These are phyloP conservation scores for Buphagus erythrorhynchus DNA, from an alignment of 2,797 vertebrate genomes.

Conservation along the genomic window DNA sequence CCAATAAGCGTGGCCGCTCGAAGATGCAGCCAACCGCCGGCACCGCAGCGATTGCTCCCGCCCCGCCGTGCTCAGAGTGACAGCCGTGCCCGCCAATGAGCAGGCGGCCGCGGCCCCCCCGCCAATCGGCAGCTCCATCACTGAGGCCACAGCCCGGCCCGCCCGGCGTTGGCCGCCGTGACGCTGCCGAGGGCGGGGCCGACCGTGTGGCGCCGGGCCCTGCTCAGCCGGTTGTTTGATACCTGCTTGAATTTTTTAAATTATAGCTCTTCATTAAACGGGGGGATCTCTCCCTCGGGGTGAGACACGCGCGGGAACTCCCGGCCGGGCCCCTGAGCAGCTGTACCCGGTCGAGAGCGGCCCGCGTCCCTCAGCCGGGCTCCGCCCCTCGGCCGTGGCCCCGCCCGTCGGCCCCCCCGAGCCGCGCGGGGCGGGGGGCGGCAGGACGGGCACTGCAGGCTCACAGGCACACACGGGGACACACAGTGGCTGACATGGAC, in stretches of 20 bases:
- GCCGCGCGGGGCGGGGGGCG: neutral
- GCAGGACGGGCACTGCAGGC: accelerated
- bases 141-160: neutral
- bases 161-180: neutral
- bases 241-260: accelerated
- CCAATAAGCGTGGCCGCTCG: accelerated
- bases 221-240: accelerated
- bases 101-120: neutral
- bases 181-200: too few species aligned
- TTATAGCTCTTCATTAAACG: neutral
- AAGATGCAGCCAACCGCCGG: neutral
- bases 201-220: accelerated
- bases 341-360: too few species aligned
- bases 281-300: accelerated
- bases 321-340: too few species aligned
- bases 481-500: too few species aligned
- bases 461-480: too few species aligned
- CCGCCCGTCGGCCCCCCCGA: neutral
- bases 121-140: neutral
- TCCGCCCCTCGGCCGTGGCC: neutral
- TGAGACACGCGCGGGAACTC: too few species aligned
- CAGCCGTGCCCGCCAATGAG: neutral
- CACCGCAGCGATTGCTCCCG: neutral
- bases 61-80: neutral
- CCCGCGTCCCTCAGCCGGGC: neutral